Evolutionary conservation across 1,140 invertebrate species (phyloP), one percentile per base, ranked within the genome.

Genomic region (Cydia amplana): DNA sequence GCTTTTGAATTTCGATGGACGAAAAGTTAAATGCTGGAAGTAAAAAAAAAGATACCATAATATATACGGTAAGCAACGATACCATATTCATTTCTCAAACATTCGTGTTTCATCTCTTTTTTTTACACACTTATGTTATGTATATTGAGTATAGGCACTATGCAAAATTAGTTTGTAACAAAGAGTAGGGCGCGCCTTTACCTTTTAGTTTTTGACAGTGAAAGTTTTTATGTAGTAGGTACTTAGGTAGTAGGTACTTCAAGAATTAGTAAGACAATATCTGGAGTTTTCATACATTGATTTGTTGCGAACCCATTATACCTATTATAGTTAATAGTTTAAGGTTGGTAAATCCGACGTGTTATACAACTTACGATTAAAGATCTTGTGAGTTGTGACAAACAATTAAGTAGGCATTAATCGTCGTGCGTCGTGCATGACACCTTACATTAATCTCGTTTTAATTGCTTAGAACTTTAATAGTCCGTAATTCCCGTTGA

Each of bases 1-100:
- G 80, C 96, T 97, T 49, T 95, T 94, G 89, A 99, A 99, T 86
- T 97, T 95, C 74, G 95, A 94, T 18, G 97, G 97, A 79, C 95
- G 94, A 87, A 98, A 98, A 74, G 94, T 93, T 81, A 94, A 91
- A 93, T 95, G 95, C 93, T 93, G 88, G 76, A 91, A 92, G 70
- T 65, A 79, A 85, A 80, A 73, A 75, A 72, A 74, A 16, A 43
- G 6, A 12, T 64, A 16, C 40, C 55, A 46, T 74, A 49, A 46
- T 46, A 14, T 43, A 43, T 10, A 43, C 12, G 1, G 12, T 43
- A 43, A 14, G 12, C 12, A 70, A 75, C 49, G 73, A 20, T 36
- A 36, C 32, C 32, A 7, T 7, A 36, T 36, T 36, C 5, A 36
- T 36, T 36, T 36, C 32, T 36, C 32, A 36, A 36, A 9, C 32